phyloP scores from a whole-genome alignment of 2,888 invertebrate species.

The Petrolisthes cinctipes region DNA sequence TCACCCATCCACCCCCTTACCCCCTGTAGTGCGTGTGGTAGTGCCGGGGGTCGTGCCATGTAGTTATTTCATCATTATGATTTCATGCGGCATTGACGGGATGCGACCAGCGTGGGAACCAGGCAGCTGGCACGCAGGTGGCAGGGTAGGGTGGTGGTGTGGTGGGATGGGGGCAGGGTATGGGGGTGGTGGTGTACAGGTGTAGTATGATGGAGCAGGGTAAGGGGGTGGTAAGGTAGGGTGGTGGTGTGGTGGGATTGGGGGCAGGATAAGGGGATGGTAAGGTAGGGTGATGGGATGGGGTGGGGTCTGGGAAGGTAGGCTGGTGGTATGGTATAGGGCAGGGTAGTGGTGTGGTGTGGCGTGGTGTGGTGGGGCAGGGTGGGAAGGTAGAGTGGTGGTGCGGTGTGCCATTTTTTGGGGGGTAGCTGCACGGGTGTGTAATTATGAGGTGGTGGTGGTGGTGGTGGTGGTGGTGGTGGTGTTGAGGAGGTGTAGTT shows the following conservation, averaged over 20 bases:
- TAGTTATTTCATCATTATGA: conserved; percentile 37
- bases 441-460: neutral
- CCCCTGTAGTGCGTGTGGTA: neutral
- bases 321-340: no score
- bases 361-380: no score
- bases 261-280: neutral
- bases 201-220: neutral
- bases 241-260: neutral
- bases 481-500: no score
- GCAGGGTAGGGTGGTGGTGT: neutral
- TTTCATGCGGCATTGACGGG: conserved; percentile 39
- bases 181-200: neutral
- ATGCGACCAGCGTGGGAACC: conserved; percentile 32
- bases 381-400: no score
- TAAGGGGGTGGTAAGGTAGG: neutral
- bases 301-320: neutral
- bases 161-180: neutral
- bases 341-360: no score
- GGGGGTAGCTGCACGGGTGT: neutral
- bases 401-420: no score
- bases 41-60: neutral
- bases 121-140: neutral
- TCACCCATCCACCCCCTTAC: neutral
- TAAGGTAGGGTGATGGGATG: neutral
- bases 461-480: no score